Percentiles rank a stretch among this genome's conserved stretches.
Evolutionary conservation across 1,140 invertebrate species (phyloP).

Genomic region (Cydia fagiglandana): DNA sequence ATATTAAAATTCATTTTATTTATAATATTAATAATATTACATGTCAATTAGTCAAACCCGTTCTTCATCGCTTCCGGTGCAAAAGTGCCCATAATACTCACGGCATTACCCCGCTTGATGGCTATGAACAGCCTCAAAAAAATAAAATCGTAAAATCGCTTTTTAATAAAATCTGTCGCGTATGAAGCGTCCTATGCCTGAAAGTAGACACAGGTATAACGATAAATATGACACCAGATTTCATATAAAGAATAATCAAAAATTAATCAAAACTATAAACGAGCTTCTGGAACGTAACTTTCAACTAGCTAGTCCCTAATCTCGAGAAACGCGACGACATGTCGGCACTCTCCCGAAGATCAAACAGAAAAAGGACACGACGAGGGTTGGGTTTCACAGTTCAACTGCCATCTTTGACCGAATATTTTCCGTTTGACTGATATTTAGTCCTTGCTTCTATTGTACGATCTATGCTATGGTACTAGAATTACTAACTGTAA

Average conservation of each 20-base stretch:
- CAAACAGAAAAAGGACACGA: conserved; percentile 1
- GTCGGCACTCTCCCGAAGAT: neutral
- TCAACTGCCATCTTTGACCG: conserved; percentile 5
- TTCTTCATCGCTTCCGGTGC: too few relatives aligned
- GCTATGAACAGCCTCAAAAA: too few relatives aligned
- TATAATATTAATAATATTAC: too few relatives aligned
- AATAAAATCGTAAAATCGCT: too few relatives aligned
- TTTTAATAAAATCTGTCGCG: too few relatives aligned
- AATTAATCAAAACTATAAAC: neutral
- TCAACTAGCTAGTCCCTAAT: neutral
- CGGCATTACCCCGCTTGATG: too few relatives aligned
- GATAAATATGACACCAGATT: neutral
- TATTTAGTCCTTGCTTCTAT: neutral
- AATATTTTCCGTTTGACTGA: conserved; percentile 7
- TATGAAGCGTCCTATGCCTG: too few relatives aligned
- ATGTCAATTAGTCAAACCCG: too few relatives aligned
- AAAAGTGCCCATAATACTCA: too few relatives aligned
- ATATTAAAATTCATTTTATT: too few relatives aligned
- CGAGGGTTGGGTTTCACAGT: neutral
- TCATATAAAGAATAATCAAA: neutral
- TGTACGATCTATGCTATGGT: neutral
- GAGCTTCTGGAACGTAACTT: neutral
- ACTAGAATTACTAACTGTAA: neutral
- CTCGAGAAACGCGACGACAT: neutral
- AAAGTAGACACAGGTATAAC: too few relatives aligned